A percentile compares a stretch with the other conserved stretches of the same genome.
phyloP scores from a whole-genome alignment of 2,113 vertebrate genomes.

The Python bivittatus region DNA sequence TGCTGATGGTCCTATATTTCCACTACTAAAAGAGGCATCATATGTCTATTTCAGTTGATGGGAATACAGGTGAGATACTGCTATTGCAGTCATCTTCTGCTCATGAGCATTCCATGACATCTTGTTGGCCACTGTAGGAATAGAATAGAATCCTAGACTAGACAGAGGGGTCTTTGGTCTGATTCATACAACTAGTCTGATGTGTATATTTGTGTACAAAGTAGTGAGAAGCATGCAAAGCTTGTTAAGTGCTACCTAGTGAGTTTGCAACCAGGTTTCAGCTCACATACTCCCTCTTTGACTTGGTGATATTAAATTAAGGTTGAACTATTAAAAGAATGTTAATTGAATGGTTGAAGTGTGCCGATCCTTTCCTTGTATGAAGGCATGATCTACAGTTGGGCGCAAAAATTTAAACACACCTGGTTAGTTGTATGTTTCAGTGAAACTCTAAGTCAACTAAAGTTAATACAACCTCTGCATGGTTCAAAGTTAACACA shows the following conservation, averaged over 20 bases:
- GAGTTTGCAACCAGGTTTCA: not conserved
- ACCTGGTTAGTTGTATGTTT: not conserved
- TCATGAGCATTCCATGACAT: not conserved
- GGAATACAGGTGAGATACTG: not conserved
- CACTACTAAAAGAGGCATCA: not conserved
- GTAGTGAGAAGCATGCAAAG: not conserved
- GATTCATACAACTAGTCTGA: not conserved
- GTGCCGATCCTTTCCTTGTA: not conserved
- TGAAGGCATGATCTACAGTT: not conserved
- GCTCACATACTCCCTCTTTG: not conserved
- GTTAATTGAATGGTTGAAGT: not conserved
- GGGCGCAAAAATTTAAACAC: not conserved
- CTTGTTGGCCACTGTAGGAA: not conserved
- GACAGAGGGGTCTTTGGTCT: not conserved
- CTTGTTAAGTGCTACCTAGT: not conserved
- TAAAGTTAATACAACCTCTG: not conserved
- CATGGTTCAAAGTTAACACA: not conserved
- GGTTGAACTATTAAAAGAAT: not conserved
- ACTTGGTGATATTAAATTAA: not conserved
- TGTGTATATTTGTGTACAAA: not conserved
- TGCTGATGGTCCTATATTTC: not conserved
- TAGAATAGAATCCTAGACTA: not conserved
- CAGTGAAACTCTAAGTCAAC: not conserved
- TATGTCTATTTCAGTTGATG: not conserved
- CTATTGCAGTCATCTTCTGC: not conserved